phyloP scores from a whole-genome alignment of 2,888 invertebrate species.

The Fragum fragum region DNA sequence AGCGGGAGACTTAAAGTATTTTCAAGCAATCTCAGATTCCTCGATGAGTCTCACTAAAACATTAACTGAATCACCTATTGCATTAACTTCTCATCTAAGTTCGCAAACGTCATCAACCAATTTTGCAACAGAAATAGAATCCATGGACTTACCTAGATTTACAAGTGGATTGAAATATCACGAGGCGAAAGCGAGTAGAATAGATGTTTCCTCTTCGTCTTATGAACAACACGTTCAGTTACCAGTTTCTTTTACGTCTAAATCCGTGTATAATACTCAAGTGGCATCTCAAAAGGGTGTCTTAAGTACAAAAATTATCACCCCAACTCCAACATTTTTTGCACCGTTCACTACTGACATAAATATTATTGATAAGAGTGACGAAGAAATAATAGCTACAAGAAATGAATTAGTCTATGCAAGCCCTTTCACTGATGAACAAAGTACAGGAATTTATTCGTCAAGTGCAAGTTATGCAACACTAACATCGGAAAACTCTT shows the following conservation, averaged over 20 bases:
- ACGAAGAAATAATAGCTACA: too few relatives aligned
- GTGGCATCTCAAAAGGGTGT: neutral
- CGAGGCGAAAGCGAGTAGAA: too few relatives aligned
- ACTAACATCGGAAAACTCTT: neutral
- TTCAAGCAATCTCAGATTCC: too few relatives aligned
- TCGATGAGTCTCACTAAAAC: too few relatives aligned
- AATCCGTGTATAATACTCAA: neutral
- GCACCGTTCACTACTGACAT: neutral
- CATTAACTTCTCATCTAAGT: too few relatives aligned
- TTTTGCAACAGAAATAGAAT: too few relatives aligned
- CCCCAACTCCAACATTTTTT: neutral
- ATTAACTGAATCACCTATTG: too few relatives aligned
- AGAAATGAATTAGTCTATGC: neutral
- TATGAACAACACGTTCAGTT: neutral
- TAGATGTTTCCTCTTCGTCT: neutral
- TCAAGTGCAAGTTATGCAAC: neutral
- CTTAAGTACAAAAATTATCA: neutral
- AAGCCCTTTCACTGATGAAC: neutral
- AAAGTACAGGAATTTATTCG: neutral
- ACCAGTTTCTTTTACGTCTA: neutral
- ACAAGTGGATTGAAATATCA: too few relatives aligned
- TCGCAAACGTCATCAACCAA: too few relatives aligned
- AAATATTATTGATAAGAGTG: neutral
- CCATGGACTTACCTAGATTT: too few relatives aligned
- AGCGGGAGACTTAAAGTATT: too few relatives aligned